Percentiles rank a stretch among this genome's conserved stretches.
phyloP scores from a whole-genome alignment of 1,140 invertebrate species.

The Trachymyrmex septentrionalis region DNA sequence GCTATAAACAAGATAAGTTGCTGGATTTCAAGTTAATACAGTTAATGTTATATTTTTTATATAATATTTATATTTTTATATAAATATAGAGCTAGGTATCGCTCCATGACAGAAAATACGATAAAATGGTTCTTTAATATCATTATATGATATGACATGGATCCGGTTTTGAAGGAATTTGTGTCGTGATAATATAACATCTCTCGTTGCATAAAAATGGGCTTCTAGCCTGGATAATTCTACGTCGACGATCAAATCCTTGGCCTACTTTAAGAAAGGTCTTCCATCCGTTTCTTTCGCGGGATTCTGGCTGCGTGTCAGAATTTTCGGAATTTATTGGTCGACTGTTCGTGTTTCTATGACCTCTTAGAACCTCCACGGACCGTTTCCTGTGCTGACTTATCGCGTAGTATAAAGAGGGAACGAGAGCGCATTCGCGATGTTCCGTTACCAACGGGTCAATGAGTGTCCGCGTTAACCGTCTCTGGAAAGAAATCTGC shows the following conservation, averaged over 20 bases:
- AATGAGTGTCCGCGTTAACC: constrained; percentile 41
- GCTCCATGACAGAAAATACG: not conserved
- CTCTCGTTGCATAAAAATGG: not conserved
- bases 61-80: not conserved
- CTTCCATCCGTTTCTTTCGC: constrained; percentile 35
- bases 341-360: constrained; percentile 53
- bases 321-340: constrained; percentile 73
- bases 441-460: constrained; percentile 12
- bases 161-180: not conserved
- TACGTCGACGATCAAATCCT: constrained; percentile 17
- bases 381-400: constrained; percentile 36
- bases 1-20: not conserved
- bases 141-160: not conserved
- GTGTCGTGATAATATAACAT: not conserved
- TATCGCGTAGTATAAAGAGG: not conserved
- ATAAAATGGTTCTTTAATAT: not conserved
- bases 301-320: constrained; percentile 40
- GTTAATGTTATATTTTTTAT: constrained; percentile 1
- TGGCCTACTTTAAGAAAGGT: constrained; percentile 52
- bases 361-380: constrained; percentile 46
- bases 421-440: constrained; percentile 14
- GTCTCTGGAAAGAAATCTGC: constrained; percentile 12
- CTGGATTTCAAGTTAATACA: not conserved
- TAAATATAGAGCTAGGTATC: not conserved
- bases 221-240: constrained; percentile 1